Evolutionary conservation across 2,888 invertebrate genomes (phyloP).

Genomic region (Netelia inedita): DNA sequence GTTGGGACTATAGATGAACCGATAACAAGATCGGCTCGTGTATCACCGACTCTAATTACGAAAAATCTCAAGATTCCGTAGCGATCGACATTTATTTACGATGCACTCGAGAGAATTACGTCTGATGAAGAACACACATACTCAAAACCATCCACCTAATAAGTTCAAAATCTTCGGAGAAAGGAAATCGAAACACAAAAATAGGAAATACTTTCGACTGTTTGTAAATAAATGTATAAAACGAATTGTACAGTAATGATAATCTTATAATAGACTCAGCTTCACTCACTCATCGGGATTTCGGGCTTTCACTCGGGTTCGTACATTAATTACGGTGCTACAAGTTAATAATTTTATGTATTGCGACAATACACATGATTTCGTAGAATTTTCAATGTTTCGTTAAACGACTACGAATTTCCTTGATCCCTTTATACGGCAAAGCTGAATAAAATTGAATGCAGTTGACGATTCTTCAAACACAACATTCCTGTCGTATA

Average conservation of each 20-base stretch:
- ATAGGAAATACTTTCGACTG: conserved; percentile 45
- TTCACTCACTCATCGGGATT: conserved; percentile 56
- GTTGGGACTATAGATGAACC: conserved; percentile 39
- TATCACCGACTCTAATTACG: conserved; percentile 50
- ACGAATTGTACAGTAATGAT: conserved; percentile 60
- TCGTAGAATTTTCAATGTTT: conserved; percentile 43
- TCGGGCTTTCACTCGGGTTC: conserved; percentile 51
- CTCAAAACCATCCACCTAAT: conserved; percentile 51
- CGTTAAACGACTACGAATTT: conserved; percentile 1
- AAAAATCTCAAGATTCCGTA: conserved; percentile 67
- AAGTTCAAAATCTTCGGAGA: conserved; percentile 59
- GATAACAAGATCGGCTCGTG: conserved; percentile 35
- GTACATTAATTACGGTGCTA: conserved; percentile 47
- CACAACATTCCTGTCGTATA: too few relatives aligned
- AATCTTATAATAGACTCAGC: conserved; percentile 32
- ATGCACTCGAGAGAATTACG: conserved; percentile 46
- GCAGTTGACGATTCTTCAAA: too few relatives aligned
- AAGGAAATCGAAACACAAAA: not conserved
- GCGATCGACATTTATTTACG: conserved; percentile 36
- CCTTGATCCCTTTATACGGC: not conserved
- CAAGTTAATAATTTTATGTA: conserved; percentile 58
- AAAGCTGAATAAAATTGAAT: not conserved
- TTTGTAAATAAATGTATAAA: conserved; percentile 67
- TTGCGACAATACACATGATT: conserved; percentile 60
- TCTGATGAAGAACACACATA: conserved; percentile 53